phyloP scores from a whole-genome alignment of 1,140 invertebrate species.

The Solenopsis invicta region DNA sequence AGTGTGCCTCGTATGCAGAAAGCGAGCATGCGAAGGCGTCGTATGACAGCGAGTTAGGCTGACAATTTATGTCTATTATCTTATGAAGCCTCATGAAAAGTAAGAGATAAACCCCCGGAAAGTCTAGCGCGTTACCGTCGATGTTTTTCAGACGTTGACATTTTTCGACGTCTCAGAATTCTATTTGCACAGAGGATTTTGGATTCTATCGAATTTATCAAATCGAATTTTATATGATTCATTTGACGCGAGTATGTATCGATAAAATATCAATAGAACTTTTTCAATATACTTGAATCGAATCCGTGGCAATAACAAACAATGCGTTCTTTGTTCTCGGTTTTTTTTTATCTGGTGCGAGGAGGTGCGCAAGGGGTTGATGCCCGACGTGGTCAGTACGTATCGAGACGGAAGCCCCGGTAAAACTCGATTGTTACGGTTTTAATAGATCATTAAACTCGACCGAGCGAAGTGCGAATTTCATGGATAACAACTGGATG shows the following conservation, averaged over 20 bases:
- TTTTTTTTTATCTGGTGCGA: not conserved
- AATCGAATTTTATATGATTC: not conserved
- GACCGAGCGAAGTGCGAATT: conserved; percentile 55
- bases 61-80: conserved; percentile 51
- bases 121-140: not conserved
- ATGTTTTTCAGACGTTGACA: conserved; percentile 7
- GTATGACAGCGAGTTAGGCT: conserved; percentile 32
- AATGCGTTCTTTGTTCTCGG: not conserved
- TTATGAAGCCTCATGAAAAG: conserved; percentile 2
- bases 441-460: conserved; percentile 61
- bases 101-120: not conserved
- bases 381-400: not conserved
- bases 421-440: conserved; percentile 44
- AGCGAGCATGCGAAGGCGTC: conserved; percentile 35
- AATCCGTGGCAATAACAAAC: not conserved
- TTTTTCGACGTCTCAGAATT: not conserved
- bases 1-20: conserved; percentile 57
- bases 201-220: not conserved
- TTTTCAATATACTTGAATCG: not conserved
- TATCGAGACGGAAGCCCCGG: not conserved
- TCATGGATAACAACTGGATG: conserved; percentile 59
- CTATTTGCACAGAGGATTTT: too few relatives aligned
- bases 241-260: not conserved
- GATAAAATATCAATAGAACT: not conserved
- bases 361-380: not conserved